Evolutionary conservation across 2,888 invertebrate genomes (phyloP).

Genomic region (Synergus laeviventris): DNA sequence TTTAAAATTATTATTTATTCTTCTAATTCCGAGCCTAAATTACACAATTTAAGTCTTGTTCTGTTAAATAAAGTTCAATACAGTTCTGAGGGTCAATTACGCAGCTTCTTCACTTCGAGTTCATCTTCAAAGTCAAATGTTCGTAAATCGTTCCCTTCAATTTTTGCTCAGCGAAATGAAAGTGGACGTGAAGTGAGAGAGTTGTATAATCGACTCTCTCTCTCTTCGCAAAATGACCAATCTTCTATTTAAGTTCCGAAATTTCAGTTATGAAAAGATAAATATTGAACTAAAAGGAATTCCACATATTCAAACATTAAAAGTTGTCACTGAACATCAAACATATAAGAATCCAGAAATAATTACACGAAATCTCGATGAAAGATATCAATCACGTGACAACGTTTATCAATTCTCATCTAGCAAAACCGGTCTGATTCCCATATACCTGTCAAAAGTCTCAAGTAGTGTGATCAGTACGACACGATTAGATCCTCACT

Average conservation of each 20-base stretch:
- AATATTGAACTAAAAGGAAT: neutral
- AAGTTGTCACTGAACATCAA: neutral
- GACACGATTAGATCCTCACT: constrained; percentile 25
- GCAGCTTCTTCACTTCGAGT: too few species aligned
- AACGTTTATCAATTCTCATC: constrained; percentile 37
- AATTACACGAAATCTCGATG: constrained; percentile 19
- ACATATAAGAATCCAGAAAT: neutral
- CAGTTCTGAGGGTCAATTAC: too few species aligned
- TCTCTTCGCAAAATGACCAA: neutral
- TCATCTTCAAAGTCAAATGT: too few species aligned
- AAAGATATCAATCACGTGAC: constrained; percentile 37
- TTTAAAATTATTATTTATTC: too few species aligned
- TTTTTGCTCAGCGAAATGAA: too few species aligned
- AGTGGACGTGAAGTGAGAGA: too few species aligned
- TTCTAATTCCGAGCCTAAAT: too few species aligned
- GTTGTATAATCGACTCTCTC: too few species aligned
- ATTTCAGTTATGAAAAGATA: neutral
- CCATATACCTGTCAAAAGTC: constrained; percentile 39
- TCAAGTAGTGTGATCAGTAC: constrained; percentile 34
- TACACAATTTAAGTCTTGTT: too few species aligned
- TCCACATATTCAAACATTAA: neutral
- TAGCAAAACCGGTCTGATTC: constrained; percentile 19
- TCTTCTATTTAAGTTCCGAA: neutral
- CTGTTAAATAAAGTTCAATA: too few species aligned
- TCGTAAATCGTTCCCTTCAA: too few species aligned